These are phyloP conservation scores for Thinocorus orbignyianus DNA, from an alignment of 2,113 vertebrate genomes.

Conservation along the genomic window DNA sequence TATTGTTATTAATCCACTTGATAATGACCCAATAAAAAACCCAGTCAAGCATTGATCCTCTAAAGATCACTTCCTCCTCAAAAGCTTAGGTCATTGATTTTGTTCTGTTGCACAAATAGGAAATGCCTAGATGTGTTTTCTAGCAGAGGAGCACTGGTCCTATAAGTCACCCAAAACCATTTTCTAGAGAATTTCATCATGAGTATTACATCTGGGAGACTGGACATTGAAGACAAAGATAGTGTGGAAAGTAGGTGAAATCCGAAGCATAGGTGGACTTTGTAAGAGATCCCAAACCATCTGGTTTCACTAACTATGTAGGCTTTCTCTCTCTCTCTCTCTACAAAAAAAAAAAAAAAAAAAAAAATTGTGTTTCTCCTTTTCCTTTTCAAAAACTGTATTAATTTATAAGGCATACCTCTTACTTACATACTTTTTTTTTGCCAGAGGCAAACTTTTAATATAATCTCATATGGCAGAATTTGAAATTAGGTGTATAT, in stretches of 20 bases:
- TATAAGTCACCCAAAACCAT: neutral
- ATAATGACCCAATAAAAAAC: neutral
- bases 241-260: neutral
- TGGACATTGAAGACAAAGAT: neutral
- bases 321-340: neutral
- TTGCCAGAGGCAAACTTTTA: conserved; percentile 52
- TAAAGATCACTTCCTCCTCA: neutral
- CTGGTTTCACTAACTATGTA: neutral
- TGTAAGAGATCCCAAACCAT: neutral
- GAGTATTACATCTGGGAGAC: neutral
- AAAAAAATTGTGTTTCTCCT: conserved; percentile 15
- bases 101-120: neutral
- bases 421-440: too few relatives aligned
- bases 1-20: neutral
- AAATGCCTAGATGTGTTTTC: neutral
- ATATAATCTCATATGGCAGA: conserved; percentile 58
- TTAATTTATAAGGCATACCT: conserved; percentile 37
- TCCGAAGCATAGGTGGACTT: neutral
- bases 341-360: neutral
- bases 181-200: neutral
- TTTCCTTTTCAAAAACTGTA: conserved; percentile 2
- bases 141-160: neutral
- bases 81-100: neutral
- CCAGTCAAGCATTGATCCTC: neutral
- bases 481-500: conserved; percentile 67